Evolutionary conservation across 2,888 invertebrate genomes (phyloP), one percentile per base, ranked within the genome.

Genomic region (Drosophila robusta): DNA sequence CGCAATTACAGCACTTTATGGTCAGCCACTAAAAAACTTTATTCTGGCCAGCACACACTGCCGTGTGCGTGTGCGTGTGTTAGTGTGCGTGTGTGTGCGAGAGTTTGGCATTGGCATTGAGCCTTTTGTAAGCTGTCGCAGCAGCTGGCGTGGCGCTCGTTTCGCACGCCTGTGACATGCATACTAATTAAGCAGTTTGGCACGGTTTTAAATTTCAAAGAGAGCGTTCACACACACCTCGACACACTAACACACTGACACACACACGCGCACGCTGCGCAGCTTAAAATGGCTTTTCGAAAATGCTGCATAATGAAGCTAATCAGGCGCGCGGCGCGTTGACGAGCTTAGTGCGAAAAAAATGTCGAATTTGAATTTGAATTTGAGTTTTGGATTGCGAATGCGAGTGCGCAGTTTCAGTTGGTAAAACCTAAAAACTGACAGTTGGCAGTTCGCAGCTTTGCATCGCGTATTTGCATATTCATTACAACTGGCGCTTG

Each of bases 291-390:
- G 89, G 89, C 54, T 83, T 88, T 79, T 38, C 47, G 50, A 70
- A 86, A 86, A 63, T 64, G 57, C 68, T 65, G 87, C 86, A 82
- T 88, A 82, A 82, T 88, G 72, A 82, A 72, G 87, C 80, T 88
- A 82, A 82, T 88, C 89, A 86, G 80, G 73, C 70, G 73, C 63
- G 47, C 4, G 29, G 49, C 46, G 62, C 75, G 52, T 46, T 52
- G 47, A 46, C 61, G 55, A 52, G 86, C 66, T 88, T 73, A 68
- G 50, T 51, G 55, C 18, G 26, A 60, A 66, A 55, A 68, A 75
- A 64, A 56, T 67, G 57, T 42, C 29, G 36, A 47, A 68, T 46
- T 38, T 26, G 34, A 39, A 63, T 65, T 52, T 32, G 38, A 62
- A 62, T 49, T 42, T 18, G 44, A 50, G 42, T 16, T 42, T 34